phyloP scores from a whole-genome alignment of 2,888 invertebrate species.

The Heliconius hortense region DNA sequence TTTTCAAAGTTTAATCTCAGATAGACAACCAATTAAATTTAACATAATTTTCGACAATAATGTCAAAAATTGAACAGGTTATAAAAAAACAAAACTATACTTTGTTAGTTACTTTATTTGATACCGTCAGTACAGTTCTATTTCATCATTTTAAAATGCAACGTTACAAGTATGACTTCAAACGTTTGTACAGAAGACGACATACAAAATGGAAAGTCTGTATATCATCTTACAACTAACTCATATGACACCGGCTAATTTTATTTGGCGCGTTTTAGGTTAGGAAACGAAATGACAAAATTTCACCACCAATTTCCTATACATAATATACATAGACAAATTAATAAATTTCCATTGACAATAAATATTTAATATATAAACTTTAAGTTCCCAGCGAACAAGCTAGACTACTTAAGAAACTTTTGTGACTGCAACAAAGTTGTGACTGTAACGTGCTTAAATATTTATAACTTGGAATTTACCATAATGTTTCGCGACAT shows the following conservation, averaged over 20 bases:
- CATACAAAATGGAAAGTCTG: slow-evolving; percentile 39
- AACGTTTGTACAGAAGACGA: slow-evolving; percentile 74
- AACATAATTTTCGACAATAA: not conserved
- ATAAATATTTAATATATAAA: slow-evolving; percentile 14
- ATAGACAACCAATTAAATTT: too few relatives aligned
- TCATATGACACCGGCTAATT: slow-evolving; percentile 24
- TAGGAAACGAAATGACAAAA: not conserved
- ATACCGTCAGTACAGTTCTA: slow-evolving; percentile 73
- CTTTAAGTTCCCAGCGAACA: slow-evolving; percentile 12
- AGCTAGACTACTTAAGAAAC: slow-evolving; percentile 19
- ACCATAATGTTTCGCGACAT: slow-evolving; percentile 22
- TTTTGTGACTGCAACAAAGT: slow-evolving; percentile 23
- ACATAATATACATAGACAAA: not conserved
- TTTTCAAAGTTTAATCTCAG: not conserved
- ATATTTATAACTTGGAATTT: slow-evolving; percentile 21
- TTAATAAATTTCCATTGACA: slow-evolving; percentile 6
- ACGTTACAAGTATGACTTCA: slow-evolving; percentile 70
- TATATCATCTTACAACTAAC: slow-evolving; percentile 31
- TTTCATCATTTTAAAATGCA: slow-evolving; percentile 75
- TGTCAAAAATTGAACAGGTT: not conserved
- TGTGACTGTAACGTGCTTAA: slow-evolving; percentile 21
- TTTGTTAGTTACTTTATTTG: slow-evolving; percentile 73
- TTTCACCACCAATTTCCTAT: not conserved
- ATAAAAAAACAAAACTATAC: slow-evolving; percentile 45
- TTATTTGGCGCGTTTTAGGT: slow-evolving; percentile 35